Evolutionary conservation across 2,797 vertebrate species (phyloP).

Genomic region (Gymnoscopelus braueri): DNA sequence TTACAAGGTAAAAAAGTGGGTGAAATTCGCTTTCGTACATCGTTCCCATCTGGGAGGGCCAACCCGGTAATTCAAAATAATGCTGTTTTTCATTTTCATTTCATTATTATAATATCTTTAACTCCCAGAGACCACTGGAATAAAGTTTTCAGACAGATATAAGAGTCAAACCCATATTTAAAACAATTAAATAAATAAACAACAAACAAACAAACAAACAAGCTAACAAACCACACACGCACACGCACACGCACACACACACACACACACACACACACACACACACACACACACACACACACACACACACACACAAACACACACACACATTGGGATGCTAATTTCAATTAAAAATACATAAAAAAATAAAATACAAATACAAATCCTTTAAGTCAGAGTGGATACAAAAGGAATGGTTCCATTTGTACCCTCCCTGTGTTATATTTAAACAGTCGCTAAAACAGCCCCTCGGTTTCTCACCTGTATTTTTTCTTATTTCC

Average conservation of each 20-base stretch:
- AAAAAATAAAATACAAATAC: background rate
- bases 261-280: background rate
- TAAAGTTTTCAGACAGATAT: no score
- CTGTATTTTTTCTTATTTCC: slow-evolving; percentile 30
- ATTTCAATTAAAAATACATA: background rate
- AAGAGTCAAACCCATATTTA: no score
- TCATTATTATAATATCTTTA: no score
- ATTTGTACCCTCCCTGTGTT: background rate
- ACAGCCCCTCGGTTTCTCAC: slow-evolving; percentile 48
- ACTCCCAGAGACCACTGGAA: no score
- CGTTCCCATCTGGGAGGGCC: no score
- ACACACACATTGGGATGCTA: background rate
- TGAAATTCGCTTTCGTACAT: no score
- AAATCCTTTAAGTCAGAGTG: no score
- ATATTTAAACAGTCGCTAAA: background rate
- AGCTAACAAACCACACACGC: background rate
- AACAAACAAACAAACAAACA: background rate
- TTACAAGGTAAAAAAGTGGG: no score
- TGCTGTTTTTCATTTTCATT: no score
- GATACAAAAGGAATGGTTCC: no score
- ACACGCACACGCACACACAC: background rate
- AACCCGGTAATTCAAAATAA: no score
- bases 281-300: background rate
- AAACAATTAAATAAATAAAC: background rate
- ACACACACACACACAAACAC: background rate